Percentiles rank a stretch among this genome's conserved stretches.
phyloP scores from a whole-genome alignment of 2,797 vertebrate species.

The Hemitrygon akajei region DNA sequence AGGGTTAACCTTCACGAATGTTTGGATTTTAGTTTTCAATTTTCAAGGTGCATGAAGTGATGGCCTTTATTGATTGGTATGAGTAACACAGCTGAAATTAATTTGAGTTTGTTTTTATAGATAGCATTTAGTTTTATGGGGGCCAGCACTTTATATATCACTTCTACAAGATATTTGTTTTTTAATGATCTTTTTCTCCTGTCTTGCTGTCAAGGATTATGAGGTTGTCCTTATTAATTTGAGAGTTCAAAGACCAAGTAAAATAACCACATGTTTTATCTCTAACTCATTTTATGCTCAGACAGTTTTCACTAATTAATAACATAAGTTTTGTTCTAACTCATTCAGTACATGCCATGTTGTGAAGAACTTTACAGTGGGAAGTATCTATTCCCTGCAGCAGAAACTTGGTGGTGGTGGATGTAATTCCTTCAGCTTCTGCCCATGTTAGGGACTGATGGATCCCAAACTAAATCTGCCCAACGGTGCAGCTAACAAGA shows the following conservation, averaged over 20 bases:
- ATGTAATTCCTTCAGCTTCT: background rate
- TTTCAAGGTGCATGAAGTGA: slow-evolving; percentile 5
- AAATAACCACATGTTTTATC: slow-evolving; percentile 37
- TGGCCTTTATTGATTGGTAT: slow-evolving; percentile 33
- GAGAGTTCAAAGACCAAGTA: slow-evolving; percentile 26
- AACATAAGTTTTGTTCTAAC: background rate
- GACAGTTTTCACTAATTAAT: slow-evolving; percentile 32
- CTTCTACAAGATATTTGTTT: slow-evolving; percentile 31
- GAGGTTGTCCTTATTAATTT: slow-evolving; percentile 30
- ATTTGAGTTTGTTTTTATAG: slow-evolving; percentile 27
- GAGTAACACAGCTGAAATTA: slow-evolving; percentile 34
- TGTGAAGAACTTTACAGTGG: background rate
- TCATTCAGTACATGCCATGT: background rate
- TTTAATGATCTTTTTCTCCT: slow-evolving; percentile 36
- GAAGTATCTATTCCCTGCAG: background rate
- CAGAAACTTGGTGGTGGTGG: background rate
- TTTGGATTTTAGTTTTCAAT: slow-evolving; percentile 7
- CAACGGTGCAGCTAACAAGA: background rate
- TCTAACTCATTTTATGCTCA: background rate
- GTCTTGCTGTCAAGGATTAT: slow-evolving; percentile 32
- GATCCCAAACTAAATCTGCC: background rate
- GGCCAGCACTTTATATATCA: slow-evolving; percentile 35
- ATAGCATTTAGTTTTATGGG: slow-evolving; percentile 33
- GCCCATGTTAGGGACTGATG: background rate
- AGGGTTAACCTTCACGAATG: slow-evolving; percentile 6